Conservation (phyloP, 1,140 invertebrate species). For the Patella vulgata region DNA sequence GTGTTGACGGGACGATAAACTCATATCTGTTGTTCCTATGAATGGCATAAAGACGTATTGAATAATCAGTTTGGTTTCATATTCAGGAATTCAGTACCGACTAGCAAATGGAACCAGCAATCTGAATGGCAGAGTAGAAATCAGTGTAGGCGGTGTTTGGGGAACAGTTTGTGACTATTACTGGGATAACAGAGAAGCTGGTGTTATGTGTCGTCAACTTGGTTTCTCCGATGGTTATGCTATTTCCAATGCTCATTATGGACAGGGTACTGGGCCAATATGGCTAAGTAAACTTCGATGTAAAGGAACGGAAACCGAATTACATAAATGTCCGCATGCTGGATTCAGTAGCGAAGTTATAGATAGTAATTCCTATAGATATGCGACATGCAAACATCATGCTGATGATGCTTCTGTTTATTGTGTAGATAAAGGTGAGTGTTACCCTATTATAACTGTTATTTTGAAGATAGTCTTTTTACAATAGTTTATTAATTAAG, state of each 20-base stretch:
- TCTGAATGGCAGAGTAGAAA: conserved; percentile 76
- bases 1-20: no score
- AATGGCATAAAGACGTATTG: no score
- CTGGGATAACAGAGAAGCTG: conserved; percentile 43
- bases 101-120: conserved; percentile 25
- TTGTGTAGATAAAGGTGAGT: conserved; percentile 38
- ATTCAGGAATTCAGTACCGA: conserved; percentile 31
- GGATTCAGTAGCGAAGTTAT: conserved; percentile 35
- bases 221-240: conserved; percentile 46
- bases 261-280: conserved; percentile 41
- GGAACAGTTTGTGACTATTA: conserved; percentile 55
- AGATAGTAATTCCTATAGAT: conserved; percentile 5
- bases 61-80: no score
- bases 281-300: conserved; percentile 50
- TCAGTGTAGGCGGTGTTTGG: conserved; percentile 68
- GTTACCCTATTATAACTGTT: background rate
- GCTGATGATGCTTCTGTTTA: conserved; percentile 45
- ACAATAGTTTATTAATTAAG: no score
- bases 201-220: conserved; percentile 43
- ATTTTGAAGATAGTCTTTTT: no score
- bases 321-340: conserved; percentile 46
- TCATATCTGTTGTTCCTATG: no score
- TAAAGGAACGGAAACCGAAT: conserved; percentile 41
- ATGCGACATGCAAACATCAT: conserved; percentile 35
- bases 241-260: conserved; percentile 28